These are phyloP conservation scores for Clunio marinus DNA, from an alignment of 2,888 invertebrate species.

Conservation along the genomic window DNA sequence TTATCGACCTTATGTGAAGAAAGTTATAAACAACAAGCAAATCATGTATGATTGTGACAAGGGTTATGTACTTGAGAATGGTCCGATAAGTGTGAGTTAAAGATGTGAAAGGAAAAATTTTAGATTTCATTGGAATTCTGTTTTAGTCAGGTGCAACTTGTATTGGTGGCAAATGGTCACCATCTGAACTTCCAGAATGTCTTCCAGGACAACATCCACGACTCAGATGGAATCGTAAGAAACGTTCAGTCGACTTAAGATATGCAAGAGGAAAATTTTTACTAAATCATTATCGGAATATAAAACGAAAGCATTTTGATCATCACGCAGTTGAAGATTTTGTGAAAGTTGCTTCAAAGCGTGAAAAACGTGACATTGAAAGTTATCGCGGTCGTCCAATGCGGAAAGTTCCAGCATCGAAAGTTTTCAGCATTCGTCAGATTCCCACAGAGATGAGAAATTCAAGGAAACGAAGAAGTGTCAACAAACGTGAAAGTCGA, in stretches of 20 bases:
- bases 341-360: slow-evolving; percentile 32
- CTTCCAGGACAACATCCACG: slow-evolving; percentile 81
- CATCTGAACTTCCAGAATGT: slow-evolving; percentile 78
- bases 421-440: too few relatives aligned
- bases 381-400: neutral
- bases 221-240: slow-evolving; percentile 71
- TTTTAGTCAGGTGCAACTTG: slow-evolving; percentile 81
- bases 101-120: neutral
- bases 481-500: slow-evolving; percentile 41
- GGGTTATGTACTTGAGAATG: slow-evolving; percentile 80
- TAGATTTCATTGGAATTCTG: neutral
- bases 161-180: slow-evolving; percentile 91
- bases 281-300: slow-evolving; percentile 42
- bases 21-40: slow-evolving; percentile 86
- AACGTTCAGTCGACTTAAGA: slow-evolving; percentile 48
- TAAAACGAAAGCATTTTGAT: slow-evolving; percentile 37
- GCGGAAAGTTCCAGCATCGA: neutral
- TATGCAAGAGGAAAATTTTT: slow-evolving; percentile 47
- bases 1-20: slow-evolving; percentile 88
- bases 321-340: slow-evolving; percentile 31
- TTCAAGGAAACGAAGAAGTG: neutral
- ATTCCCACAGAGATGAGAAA: neutral
- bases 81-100: slow-evolving; percentile 53
- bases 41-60: slow-evolving; percentile 95
- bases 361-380: slow-evolving; percentile 47